phyloP scores from a whole-genome alignment of 1,140 invertebrate species.

The Diabrotica undecimpunctata region DNA sequence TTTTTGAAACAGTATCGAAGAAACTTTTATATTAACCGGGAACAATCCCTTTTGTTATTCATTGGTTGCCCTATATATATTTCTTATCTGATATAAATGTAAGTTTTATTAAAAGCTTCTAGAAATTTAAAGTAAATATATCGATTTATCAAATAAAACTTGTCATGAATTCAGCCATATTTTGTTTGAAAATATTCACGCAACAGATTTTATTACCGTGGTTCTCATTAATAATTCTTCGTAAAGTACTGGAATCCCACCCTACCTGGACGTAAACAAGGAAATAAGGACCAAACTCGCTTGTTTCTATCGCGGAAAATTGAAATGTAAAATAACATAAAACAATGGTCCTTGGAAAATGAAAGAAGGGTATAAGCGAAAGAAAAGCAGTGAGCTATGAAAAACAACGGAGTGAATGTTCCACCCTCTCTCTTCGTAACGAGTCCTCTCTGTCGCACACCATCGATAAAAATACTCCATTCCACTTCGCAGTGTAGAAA shows the following conservation, averaged over 20 bases:
- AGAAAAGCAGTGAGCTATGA: constrained; percentile 15
- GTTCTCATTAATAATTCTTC: not conserved
- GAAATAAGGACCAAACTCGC: constrained; percentile 7
- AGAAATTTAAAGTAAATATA: too few relatives aligned
- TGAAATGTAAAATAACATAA: constrained; percentile 19
- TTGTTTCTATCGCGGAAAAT: constrained; percentile 10
- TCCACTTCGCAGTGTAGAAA: constrained; percentile 21
- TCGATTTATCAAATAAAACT: too few relatives aligned
- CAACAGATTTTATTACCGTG: not conserved
- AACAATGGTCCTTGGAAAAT: constrained; percentile 13
- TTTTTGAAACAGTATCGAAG: too few relatives aligned
- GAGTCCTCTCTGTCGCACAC: not conserved
- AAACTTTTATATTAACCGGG: too few relatives aligned
- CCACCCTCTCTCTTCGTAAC: not conserved
- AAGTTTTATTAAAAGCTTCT: too few relatives aligned
- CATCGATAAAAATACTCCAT: constrained; percentile 20
- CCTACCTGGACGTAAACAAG: not conserved
- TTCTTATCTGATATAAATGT: too few relatives aligned
- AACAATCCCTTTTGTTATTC: too few relatives aligned
- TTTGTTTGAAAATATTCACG: not conserved
- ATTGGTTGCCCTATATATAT: too few relatives aligned
- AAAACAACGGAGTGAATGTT: constrained; percentile 9
- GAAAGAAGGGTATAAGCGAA: constrained; percentile 13
- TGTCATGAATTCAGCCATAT: not conserved
- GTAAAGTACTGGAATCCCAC: not conserved